phyloP scores from a whole-genome alignment of 2,113 vertebrate species.

The Syrrhaptes paradoxus region DNA sequence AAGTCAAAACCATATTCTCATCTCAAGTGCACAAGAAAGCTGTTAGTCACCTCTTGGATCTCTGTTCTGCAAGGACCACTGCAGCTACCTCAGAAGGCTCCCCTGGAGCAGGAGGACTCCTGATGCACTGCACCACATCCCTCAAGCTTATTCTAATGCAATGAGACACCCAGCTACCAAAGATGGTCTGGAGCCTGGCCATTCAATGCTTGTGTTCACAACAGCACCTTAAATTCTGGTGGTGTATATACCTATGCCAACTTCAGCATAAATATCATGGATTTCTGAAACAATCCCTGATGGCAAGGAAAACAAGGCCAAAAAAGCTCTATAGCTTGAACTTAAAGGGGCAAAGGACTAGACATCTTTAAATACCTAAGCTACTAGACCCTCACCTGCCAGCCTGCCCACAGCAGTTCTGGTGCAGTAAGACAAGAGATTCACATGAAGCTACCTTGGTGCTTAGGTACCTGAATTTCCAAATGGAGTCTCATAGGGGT shows the following conservation, averaged over 20 bases:
- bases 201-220: neutral
- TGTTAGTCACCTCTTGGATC: neutral
- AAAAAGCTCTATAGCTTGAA: neutral
- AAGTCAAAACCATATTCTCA: neutral
- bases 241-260: neutral
- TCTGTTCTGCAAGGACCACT: neutral
- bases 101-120: neutral
- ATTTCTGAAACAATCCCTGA: neutral
- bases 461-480: neutral
- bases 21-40: neutral
- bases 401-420: neutral
- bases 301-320: neutral
- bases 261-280: neutral
- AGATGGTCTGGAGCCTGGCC: accelerated
- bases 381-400: neutral
- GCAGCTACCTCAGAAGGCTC: neutral
- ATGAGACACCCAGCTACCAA: neutral
- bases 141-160: neutral
- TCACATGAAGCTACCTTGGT: neutral
- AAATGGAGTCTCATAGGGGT: neutral
- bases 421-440: neutral
- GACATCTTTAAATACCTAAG: neutral
- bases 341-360: neutral
- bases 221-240: neutral
- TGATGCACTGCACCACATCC: neutral